Evolutionary conservation across 2,113 vertebrate species (phyloP).

Genomic region (Gallinago jamesoni): DNA sequence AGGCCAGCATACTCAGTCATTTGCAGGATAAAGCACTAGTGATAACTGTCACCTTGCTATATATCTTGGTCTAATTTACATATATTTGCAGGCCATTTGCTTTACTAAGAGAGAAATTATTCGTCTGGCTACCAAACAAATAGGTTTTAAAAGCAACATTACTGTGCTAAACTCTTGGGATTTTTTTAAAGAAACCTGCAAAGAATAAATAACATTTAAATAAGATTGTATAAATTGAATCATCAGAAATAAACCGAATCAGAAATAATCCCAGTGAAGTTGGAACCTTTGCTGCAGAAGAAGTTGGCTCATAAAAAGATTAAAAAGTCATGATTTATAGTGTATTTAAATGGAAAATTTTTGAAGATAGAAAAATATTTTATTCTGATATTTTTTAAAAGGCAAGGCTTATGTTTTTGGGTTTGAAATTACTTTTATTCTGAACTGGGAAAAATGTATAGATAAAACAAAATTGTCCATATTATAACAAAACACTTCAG

Average conservation of each 20-base stretch:
- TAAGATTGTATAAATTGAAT: background rate
- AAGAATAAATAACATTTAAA: background rate
- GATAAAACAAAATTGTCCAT: background rate
- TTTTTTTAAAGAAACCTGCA: background rate
- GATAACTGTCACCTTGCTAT: background rate
- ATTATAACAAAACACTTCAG: background rate
- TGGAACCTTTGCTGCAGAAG: background rate
- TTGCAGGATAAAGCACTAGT: background rate
- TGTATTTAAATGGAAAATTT: background rate
- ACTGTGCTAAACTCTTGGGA: background rate
- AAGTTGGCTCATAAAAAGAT: background rate
- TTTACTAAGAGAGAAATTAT: background rate
- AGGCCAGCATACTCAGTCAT: background rate
- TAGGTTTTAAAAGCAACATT: background rate
- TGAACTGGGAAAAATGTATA: background rate
- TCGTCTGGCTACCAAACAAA: background rate
- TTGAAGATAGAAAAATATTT: background rate
- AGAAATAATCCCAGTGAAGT: no score
- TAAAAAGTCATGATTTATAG: background rate
- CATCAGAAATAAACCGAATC: background rate
- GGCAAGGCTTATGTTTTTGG: accelerated
- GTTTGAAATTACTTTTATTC: background rate
- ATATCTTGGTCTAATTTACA: background rate
- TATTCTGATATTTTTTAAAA: background rate
- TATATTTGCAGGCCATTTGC: background rate